Conservation (phyloP, 2,797 vertebrate genomes). For the Vireo griseus region DNA sequence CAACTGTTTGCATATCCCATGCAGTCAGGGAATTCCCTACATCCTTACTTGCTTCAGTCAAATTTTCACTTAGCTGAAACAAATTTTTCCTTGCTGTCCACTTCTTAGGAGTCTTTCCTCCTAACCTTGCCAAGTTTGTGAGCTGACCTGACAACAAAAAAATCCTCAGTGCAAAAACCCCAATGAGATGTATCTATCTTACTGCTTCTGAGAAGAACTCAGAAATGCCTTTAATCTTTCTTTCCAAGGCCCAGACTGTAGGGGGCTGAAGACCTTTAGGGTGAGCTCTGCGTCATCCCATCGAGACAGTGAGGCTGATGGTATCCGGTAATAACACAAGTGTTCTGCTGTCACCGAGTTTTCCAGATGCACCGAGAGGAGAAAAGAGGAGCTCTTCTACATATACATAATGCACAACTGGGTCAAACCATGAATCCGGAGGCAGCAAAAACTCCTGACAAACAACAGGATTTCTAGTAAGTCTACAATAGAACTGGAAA, state of each 20-base stretch:
- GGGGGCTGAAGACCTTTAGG: neutral
- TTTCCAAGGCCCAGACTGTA: neutral
- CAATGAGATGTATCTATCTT: neutral
- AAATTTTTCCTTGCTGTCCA: neutral
- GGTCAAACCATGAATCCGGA: neutral
- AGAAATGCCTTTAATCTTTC: neutral
- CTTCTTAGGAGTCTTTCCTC: neutral
- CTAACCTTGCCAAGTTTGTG: neutral
- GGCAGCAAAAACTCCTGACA: neutral
- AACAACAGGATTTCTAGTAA: neutral
- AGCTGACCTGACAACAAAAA: neutral
- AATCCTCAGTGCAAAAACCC: neutral
- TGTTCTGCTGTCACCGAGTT: neutral
- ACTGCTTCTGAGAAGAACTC: neutral
- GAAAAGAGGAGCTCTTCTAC: neutral
- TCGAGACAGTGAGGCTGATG: accelerated
- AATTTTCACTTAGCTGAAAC: neutral
- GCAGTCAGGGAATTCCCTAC: neutral
- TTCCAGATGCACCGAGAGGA: neutral
- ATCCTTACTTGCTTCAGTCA: neutral
- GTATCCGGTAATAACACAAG: neutral
- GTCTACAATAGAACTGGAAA: neutral
- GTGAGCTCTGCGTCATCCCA: neutral
- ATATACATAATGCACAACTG: neutral
- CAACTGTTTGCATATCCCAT: neutral